A percentile compares a stretch with the other conserved stretches of the same genome.
Conservation (phyloP, 2,797 vertebrate genomes). For the Rhinophrynus dorsalis region DNA sequence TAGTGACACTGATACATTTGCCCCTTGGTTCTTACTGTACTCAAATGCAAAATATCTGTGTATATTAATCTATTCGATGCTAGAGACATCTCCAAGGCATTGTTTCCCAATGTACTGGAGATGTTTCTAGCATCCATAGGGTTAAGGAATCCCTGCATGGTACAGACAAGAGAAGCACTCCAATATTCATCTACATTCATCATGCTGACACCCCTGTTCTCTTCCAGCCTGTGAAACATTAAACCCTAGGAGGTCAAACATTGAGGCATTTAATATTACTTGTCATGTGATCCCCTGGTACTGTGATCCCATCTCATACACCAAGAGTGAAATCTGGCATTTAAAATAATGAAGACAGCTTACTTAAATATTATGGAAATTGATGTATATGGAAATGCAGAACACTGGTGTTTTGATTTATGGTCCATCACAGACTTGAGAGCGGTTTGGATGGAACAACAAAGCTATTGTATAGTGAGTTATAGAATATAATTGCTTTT, state of each 20-base stretch:
- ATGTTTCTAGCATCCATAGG: too few relatives aligned
- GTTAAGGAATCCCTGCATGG: not conserved
- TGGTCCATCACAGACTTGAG: not conserved
- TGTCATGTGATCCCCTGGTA: constrained; percentile 11
- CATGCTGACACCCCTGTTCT: constrained; percentile 8
- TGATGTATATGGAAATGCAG: too few relatives aligned
- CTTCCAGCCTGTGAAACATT: constrained; percentile 18
- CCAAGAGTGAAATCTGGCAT: constrained; percentile 35
- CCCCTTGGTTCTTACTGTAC: too few relatives aligned
- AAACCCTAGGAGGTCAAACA: constrained; percentile 11
- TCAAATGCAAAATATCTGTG: too few relatives aligned
- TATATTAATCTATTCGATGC: too few relatives aligned
- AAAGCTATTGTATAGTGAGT: not conserved
- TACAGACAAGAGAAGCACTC: not conserved
- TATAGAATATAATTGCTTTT: not conserved
- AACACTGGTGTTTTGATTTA: too few relatives aligned
- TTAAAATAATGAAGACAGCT: constrained; percentile 36
- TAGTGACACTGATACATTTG: too few relatives aligned
- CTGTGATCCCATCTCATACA: constrained; percentile 29
- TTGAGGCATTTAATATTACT: constrained; percentile 19
- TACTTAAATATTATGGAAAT: constrained; percentile 21
- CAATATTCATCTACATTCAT: constrained; percentile 11
- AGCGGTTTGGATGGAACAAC: too few relatives aligned
- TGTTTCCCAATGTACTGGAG: too few relatives aligned
- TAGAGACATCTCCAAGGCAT: too few relatives aligned